phyloP scores from a whole-genome alignment of 35 echinoderm and acorn worm species.

The Nesometra sesokonis region DNA sequence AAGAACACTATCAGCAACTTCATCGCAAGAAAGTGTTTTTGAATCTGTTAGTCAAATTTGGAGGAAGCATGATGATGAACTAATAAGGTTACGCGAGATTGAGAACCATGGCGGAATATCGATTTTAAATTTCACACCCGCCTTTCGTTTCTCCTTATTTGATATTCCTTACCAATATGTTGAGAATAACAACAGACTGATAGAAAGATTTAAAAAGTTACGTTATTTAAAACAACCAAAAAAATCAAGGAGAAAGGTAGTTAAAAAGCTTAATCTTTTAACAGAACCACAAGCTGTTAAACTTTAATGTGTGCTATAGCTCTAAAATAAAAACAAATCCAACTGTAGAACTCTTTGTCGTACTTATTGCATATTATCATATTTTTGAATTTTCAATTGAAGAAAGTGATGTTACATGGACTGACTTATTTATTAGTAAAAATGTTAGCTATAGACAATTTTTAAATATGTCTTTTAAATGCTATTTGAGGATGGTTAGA shows the following conservation, averaged over 20 bases:
- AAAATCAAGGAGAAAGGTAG: slow-evolving; percentile 19
- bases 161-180: slow-evolving; percentile 41
- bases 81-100: slow-evolving; percentile 20
- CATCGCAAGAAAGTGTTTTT: slow-evolving; percentile 17
- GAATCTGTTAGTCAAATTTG: slow-evolving; percentile 66
- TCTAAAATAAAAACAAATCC: too few relatives aligned
- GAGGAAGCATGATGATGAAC: slow-evolving; percentile 34
- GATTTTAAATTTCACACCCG: slow-evolving; percentile 50
- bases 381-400: too few relatives aligned
- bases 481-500: too few relatives aligned
- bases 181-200: slow-evolving; percentile 26
- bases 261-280: background rate
- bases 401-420: too few relatives aligned
- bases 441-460: too few relatives aligned
- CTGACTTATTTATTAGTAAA: too few relatives aligned
- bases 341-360: too few relatives aligned
- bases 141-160: slow-evolving; percentile 77
- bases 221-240: slow-evolving; percentile 46
- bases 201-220: slow-evolving; percentile 32
- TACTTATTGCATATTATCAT: too few relatives aligned
- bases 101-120: background rate
- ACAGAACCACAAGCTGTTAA: too few relatives aligned
- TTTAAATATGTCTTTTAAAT: too few relatives aligned
- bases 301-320: too few relatives aligned
- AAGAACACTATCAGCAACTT: background rate